Conservation (phyloP, 2,888 invertebrate genomes). For the Pollenia griseotomentosa region DNA sequence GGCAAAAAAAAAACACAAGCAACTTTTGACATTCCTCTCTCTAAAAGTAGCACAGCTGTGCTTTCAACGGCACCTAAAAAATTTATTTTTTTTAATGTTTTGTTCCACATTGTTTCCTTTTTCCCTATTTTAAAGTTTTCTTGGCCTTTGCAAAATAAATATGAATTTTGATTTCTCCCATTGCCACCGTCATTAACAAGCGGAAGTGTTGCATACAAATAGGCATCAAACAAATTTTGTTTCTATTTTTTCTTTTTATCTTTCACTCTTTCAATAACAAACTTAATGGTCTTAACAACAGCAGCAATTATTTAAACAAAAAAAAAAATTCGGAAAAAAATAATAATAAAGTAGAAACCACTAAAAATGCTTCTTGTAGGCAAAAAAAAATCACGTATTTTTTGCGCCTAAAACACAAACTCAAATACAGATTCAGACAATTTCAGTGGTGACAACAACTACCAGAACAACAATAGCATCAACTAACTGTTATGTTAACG, state of each 20-base stretch:
- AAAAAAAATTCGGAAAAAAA: constrained; percentile 1
- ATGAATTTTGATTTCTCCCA: too few species aligned
- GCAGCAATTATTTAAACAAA: background rate
- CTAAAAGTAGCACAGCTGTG: too few species aligned
- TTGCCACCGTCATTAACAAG: background rate
- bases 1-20: too few species aligned
- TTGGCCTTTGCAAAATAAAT: background rate
- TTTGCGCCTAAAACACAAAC: background rate
- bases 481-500: constrained; percentile 61
- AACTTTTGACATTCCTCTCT: too few species aligned
- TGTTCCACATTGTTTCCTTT: too few species aligned
- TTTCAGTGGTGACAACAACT: constrained; percentile 26
- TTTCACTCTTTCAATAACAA: constrained; percentile 27
- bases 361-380: constrained; percentile 52
- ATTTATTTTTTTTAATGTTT: too few species aligned
- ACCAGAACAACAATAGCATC: constrained; percentile 30
- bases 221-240: constrained; percentile 53
- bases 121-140: too few species aligned
- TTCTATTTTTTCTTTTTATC: background rate
- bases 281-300: constrained; percentile 14
- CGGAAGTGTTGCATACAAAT: constrained; percentile 66
- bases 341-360: constrained; percentile 23
- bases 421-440: background rate
- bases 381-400: background rate
- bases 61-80: too few species aligned